Base-by-base conservation (phyloP, 2,888 invertebrate genomes). In the Tiliacea citrago region DNA sequence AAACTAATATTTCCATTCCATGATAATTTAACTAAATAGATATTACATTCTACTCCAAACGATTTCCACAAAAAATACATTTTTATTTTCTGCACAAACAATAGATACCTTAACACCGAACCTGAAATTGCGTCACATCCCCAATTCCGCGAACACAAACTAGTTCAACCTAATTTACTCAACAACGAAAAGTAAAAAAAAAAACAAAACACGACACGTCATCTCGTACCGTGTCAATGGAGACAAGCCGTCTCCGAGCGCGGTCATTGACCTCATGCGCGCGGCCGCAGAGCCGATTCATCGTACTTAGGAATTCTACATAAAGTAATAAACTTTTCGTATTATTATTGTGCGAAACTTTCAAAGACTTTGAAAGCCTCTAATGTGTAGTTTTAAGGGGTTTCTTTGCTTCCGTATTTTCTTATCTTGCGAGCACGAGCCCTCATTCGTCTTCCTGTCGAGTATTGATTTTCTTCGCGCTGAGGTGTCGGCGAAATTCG, bases 201-300 rank as follows among this genome's bases (percentile, higher is more conserved):
- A 35, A 73, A 76, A 58, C 81, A 76, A 63, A 75, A 76, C 75
- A 82, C 70, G 77, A 70, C 67, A 87, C 86, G 88, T 83, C 83
- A 77, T 66, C 60, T 58, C 62, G 62, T 45, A 47, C 35, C 55
- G 70, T 71, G 68, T 76, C 75, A 65, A 66, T 87, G 86, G 88
- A 86, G 83, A 65, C 91, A 87, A 82, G 87, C 90, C 72, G 88
- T 89, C 89, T 89, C 82, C 60, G 79, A 73, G 81, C 81, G 86
- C 87, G 92, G 91, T 89, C 90, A 75, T 65, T 73, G 90, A 88
- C 91, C 90, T 77, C 68, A 78, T 62, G 81, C 81, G 82, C 75
- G 78, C 85, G 81, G 77, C 75, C 88, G 55, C 80, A 77, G 58
- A 71, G 74, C 63, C 86, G 79, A 82, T 82, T 80, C 85, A 83